Base-by-base conservation (phyloP, 2,888 invertebrate species). In the Molanna angustata region DNA sequence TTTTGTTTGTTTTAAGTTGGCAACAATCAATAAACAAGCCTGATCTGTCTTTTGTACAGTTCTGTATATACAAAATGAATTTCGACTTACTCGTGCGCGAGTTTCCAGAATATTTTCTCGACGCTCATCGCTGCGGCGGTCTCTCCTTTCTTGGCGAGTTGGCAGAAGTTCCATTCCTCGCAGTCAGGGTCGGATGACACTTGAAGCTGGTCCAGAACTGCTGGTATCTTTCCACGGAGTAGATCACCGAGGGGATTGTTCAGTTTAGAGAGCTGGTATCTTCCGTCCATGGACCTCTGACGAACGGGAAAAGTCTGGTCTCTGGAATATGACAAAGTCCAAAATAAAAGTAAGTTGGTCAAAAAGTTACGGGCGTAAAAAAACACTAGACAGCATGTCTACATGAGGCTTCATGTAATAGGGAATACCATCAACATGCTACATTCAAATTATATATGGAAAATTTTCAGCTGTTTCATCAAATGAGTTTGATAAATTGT, bases 111-210 rank as follows among this genome's bases (percentile, higher is more conserved):
- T 2, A 61, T 57, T 43, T 57, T 62, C 54, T 64, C 62, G 4
- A 63, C 27, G 2, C 54, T 39, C 37, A 60, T 57, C 6, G 61
- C 61, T 4, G 52, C 46, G 1, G 53, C 4, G 13, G 42, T 37
- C 21, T 45, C 47, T 32, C 61, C 61, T 37, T 40, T 57, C 33
- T 43, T 54, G n/a, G 60, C 47, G 51, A 63, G 56, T 43, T 64
- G 64, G 49, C 65, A 65, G 46, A 64, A 62, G 33, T 61, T 53
- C 35, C 62, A 58, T 47, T 62, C 62, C 44, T 65, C 63, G 48
- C 65, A 65, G 16, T 54, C 60, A 4, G 61, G 59, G 40, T 65
- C 62, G 16, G 60, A 60, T 7, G 37, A 37, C 37, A 31, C 48
- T 62, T 58, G 37, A 62, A 63, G 53, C 62, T 64, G 45, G 63